These are phyloP conservation scores for Brachystomella parvula DNA, from an alignment of 1,140 invertebrate species.

Conservation along the genomic window DNA sequence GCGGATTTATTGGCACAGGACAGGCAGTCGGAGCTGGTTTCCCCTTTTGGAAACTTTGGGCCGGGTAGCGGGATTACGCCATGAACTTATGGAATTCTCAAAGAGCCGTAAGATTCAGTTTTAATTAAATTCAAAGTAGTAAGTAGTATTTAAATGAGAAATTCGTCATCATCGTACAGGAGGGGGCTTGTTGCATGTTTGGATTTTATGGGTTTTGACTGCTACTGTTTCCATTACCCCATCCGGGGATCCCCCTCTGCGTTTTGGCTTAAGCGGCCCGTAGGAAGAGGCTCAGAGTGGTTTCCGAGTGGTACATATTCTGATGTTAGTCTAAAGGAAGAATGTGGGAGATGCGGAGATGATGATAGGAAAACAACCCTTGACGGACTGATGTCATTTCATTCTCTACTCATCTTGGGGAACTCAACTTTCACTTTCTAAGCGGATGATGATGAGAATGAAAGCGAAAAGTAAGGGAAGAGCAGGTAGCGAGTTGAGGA, in stretches of 20 bases:
- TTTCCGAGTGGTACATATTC: too few relatives aligned
- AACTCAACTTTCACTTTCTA: too few relatives aligned
- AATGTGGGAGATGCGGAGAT: too few relatives aligned
- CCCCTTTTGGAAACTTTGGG: background rate
- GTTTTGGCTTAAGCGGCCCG: background rate
- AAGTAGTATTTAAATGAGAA: background rate
- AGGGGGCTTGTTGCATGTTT: background rate
- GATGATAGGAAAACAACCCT: background rate
- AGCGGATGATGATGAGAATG: too few relatives aligned
- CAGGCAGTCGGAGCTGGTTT: conserved; percentile 52
- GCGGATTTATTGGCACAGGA: conserved; percentile 61
- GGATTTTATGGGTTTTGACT: background rate
- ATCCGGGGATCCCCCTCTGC: background rate
- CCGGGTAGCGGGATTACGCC: background rate
- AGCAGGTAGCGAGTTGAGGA: too few relatives aligned
- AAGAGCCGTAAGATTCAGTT: conserved; percentile 18
- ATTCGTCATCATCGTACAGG: too few relatives aligned
- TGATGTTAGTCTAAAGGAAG: too few relatives aligned
- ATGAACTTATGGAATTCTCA: conserved; percentile 11
- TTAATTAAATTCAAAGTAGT: background rate
- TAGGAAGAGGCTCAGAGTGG: background rate
- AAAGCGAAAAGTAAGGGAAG: too few relatives aligned
- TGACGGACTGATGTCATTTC: too few relatives aligned
- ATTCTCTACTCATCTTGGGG: too few relatives aligned
- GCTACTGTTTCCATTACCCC: background rate